Conservation (phyloP, 2,888 invertebrate species). For the Operophtera brumata region DNA sequence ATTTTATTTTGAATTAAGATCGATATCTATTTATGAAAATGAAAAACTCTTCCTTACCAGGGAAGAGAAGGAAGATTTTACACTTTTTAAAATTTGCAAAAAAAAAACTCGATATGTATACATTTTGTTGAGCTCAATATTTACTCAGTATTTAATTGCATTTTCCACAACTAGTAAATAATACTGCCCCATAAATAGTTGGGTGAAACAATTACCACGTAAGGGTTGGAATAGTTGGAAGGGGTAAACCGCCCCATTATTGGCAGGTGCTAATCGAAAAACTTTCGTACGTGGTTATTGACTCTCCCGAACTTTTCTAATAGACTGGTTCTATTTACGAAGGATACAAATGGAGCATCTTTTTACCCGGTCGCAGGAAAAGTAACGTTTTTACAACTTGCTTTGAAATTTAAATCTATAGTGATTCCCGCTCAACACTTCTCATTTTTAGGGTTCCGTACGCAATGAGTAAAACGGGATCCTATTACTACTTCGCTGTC, state of each 20-base stretch:
- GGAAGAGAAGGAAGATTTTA: too few relatives aligned
- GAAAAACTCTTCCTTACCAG: too few relatives aligned
- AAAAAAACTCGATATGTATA: too few relatives aligned
- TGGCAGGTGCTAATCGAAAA: slow-evolving; percentile 60
- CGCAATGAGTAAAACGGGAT: too few relatives aligned
- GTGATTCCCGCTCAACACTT: too few relatives aligned
- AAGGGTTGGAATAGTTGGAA: slow-evolving; percentile 32
- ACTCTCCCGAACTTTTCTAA: slow-evolving; percentile 52
- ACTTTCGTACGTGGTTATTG: slow-evolving; percentile 51
- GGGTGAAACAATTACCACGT: slow-evolving; percentile 42
- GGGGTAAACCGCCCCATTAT: slow-evolving; percentile 46
- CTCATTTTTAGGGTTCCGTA: too few relatives aligned
- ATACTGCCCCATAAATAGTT: slow-evolving; percentile 20
- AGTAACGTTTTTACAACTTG: too few relatives aligned
- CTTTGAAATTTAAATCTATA: too few relatives aligned
- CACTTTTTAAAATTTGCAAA: too few relatives aligned
- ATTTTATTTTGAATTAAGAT: too few relatives aligned
- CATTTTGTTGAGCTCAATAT: background rate
- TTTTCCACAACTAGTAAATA: slow-evolving; percentile 9
- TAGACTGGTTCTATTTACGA: slow-evolving; percentile 35
- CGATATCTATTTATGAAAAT: too few relatives aligned
- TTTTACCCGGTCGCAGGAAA: background rate
- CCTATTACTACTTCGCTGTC: too few relatives aligned
- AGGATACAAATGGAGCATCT: background rate
- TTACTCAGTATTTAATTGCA: background rate